Evolutionary conservation across 1,140 invertebrate species (phyloP).

Genomic region (Megalonaias nervosa): DNA sequence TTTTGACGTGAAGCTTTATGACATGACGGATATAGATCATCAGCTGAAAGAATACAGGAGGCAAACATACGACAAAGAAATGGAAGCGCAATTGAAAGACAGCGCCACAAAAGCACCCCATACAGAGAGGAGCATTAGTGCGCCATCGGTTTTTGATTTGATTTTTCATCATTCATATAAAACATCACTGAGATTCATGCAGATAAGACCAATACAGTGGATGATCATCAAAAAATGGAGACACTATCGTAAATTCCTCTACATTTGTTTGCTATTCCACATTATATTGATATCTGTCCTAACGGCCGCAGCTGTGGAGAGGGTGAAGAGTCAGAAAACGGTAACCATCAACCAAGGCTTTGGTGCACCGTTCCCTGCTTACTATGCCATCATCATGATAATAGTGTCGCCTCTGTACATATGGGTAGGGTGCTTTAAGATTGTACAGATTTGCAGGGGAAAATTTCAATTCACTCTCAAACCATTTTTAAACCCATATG

Average conservation of each 20-base stretch:
- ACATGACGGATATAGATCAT: conserved; percentile 46
- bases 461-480: conserved; percentile 1
- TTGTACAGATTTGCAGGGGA: conserved; percentile 1
- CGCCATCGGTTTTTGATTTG: conserved; percentile 41
- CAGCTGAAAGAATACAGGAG: neutral
- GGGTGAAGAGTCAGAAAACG: neutral
- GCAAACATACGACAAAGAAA: neutral
- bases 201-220: conserved; percentile 29
- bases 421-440: neutral
- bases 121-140: neutral
- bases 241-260: conserved; percentile 27
- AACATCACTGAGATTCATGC: conserved; percentile 36
- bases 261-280: conserved; percentile 34
- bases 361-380: neutral
- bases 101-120: neutral
- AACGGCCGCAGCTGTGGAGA: conserved; percentile 33
- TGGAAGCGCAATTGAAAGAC: neutral
- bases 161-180: conserved; percentile 25
- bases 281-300: conserved; percentile 27
- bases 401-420: conserved; percentile 29
- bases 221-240: conserved; percentile 44
- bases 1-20: conserved; percentile 49
- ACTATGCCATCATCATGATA: conserved; percentile 22
- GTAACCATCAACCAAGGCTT: neutral
- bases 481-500: conserved; percentile 19